Conservation (phyloP, 1,140 invertebrate species). For the roundworm (Caenorhabditis elegans) region DNA sequence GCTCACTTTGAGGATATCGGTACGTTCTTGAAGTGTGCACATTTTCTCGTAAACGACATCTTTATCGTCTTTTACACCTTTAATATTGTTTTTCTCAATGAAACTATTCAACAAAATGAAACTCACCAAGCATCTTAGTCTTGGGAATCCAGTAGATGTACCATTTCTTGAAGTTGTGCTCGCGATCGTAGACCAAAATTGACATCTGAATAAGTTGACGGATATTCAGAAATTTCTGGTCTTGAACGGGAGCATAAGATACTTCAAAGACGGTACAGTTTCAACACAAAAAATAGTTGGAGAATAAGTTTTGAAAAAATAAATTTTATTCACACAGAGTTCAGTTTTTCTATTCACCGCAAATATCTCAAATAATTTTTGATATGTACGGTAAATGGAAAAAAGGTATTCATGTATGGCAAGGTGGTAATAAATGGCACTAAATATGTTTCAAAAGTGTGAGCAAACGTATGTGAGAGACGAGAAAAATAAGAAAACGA, state of each 20-base stretch:
- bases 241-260: background rate
- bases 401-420: background rate
- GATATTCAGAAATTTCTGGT: too few relatives aligned
- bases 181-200: conserved; percentile 23
- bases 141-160: conserved; percentile 20
- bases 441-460: background rate
- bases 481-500: background rate
- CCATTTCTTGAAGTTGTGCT: conserved; percentile 28
- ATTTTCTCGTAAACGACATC: conserved; percentile 7
- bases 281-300: background rate
- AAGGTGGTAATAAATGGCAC: conserved; percentile 23
- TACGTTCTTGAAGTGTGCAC: background rate
- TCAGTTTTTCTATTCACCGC: too few relatives aligned
- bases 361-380: too few relatives aligned
- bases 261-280: conserved; percentile 26
- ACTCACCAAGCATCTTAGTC: background rate
- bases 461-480: background rate
- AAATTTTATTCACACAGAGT: background rate
- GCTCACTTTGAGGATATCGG: background rate
- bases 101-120: too few relatives aligned
- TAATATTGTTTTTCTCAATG: background rate
- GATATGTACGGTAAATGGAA: background rate
- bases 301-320: background rate
- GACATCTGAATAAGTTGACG: background rate
- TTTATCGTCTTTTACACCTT: background rate